These are phyloP conservation scores for Eriocheir sinensis DNA, from an alignment of 1,140 invertebrate species.

Conservation along the genomic window DNA sequence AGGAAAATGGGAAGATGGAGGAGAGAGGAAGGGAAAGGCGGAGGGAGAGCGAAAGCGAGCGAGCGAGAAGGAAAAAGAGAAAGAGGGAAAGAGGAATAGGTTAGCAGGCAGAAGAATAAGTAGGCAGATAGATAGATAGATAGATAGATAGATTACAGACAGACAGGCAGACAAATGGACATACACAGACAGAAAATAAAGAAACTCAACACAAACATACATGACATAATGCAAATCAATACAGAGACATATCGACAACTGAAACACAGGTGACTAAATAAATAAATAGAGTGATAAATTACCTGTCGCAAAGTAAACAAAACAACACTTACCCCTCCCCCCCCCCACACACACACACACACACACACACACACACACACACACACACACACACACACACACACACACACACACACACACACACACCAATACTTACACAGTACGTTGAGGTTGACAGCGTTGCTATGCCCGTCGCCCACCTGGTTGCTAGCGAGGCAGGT, in stretches of 20 bases:
- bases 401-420: conserved; percentile 27
- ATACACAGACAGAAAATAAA: too few relatives aligned
- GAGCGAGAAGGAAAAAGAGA: conserved; percentile 8
- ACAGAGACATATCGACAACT: too few relatives aligned
- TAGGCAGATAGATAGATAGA: neutral
- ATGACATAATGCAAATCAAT: too few relatives aligned
- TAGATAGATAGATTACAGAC: neutral
- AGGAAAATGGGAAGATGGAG: neutral
- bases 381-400: conserved; percentile 46
- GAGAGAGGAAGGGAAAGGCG: neutral
- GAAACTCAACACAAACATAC: conserved; percentile 6
- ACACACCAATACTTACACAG: conserved; percentile 3
- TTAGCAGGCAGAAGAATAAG: too few relatives aligned
- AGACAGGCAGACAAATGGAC: too few relatives aligned
- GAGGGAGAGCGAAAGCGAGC: neutral
- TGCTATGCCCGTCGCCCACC: conserved; percentile 48
- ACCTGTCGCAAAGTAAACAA: neutral
- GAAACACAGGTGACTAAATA: too few relatives aligned
- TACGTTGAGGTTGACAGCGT: conserved; percentile 44
- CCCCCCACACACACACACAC: neutral
- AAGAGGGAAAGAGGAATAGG: conserved; percentile 18
- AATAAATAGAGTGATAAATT: too few relatives aligned
- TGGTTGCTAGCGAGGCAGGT: conserved; percentile 52
- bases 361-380: neutral
- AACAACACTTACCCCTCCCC: too few relatives aligned